Conservation (phyloP, 2,797 vertebrate genomes). For the Myotis planiceps region DNA sequence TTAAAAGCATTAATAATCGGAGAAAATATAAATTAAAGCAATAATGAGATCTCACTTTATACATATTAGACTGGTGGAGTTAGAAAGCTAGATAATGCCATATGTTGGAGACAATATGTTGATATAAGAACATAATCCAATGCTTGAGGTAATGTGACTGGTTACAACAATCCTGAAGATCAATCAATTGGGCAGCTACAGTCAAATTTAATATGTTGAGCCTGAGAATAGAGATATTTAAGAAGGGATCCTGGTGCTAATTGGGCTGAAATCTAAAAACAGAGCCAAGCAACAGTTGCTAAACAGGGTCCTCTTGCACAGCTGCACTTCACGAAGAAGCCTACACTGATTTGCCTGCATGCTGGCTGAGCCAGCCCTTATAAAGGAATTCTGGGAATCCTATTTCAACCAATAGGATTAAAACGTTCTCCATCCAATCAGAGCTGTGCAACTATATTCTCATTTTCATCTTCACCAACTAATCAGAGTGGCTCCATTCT, state of each 20-base stretch:
- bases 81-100: not conserved
- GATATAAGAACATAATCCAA: not conserved
- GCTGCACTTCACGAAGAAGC: not conserved
- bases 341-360: not conserved
- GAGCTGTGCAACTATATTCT: not conserved
- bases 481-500: not conserved
- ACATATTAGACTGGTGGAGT: not conserved
- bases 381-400: not conserved
- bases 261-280: not conserved
- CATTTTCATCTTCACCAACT: not conserved
- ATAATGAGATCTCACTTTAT: not conserved
- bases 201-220: not conserved
- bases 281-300: not conserved
- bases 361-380: not conserved
- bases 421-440: not conserved
- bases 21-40: constrained; percentile 55
- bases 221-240: not conserved
- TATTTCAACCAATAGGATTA: not conserved
- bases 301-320: not conserved
- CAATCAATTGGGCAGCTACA: not conserved
- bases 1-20: constrained; percentile 29
- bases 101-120: not conserved
- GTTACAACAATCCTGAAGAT: not conserved
- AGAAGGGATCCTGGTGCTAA: not conserved
- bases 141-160: not conserved